Base-by-base conservation (phyloP, 2,113 vertebrate genomes). In the Fregetta grallaria region DNA sequence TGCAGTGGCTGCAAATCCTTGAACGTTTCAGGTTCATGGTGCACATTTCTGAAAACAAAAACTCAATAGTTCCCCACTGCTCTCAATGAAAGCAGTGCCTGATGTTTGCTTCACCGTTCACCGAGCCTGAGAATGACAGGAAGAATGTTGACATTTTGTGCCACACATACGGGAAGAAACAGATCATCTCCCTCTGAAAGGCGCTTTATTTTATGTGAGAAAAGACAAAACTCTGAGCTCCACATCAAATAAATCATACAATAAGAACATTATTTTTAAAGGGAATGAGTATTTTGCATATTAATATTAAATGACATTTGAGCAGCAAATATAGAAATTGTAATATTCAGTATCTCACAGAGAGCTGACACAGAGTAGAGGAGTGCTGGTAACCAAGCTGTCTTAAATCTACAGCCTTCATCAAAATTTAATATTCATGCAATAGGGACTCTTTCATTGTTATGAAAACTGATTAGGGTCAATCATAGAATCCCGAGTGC, bases 181-280 rank as follows among this genome's bases (percentile, higher is more conserved):
- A 95, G 92, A 96, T 95, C 73, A 67, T 81, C 93, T 96, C 67
- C 87, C 88, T 92, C 92, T 92, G 94, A 97, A 97, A 95, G 80
- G 89, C 90, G 93, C 71, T 95, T 93, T 92, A 97, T 97, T 95
- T 96, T 94, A 84, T 81, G 92, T 92, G 91, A 89, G 92, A 94
- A 90, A 95, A 93, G 88, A 97, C 95, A 96, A 96, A 96, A 97
- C 94, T 94, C 87, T 2, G 22, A 93, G 90, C 58, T 86, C 34
- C 50, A 83, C 90, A 96, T 97, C 94, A 97, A 97, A 96, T 95
- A 95, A 97, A 94, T 94, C 90, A 95, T 94, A 97, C 91, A 97
- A 96, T 94, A 96, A 92, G 90, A 96, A 95, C 92, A 91, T 94
- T 95, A 93, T 96, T 96, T 97, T 97, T 93, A 97, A 97, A 93